These are phyloP conservation scores for Drosophila dunni DNA, from an alignment of 1,140 invertebrate species.

Conservation along the genomic window DNA sequence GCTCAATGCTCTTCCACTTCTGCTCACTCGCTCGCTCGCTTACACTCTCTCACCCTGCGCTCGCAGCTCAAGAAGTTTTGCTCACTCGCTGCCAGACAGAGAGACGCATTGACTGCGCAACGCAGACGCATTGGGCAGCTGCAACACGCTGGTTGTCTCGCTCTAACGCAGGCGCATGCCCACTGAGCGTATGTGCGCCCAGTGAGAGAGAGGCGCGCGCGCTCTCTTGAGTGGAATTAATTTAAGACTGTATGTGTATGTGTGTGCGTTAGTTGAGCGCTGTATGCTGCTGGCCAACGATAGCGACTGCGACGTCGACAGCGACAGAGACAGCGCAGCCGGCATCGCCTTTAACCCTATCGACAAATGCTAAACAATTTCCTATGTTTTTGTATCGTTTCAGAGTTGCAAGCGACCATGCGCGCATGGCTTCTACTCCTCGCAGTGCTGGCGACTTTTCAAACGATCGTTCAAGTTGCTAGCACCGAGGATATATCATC, in stretches of 20 bases:
- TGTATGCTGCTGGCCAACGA: not conserved
- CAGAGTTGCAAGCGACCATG: conserved; percentile 86
- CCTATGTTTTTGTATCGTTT: conserved; percentile 83
- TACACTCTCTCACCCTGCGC: not conserved
- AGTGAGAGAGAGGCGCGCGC: conserved; percentile 41
- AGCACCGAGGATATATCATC: conserved; percentile 84
- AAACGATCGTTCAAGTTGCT: conserved; percentile 84
- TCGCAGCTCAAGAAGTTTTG: not conserved
- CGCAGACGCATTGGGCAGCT: conserved; percentile 36
- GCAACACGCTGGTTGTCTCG: conserved; percentile 52
- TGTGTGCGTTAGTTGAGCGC: conserved; percentile 16
- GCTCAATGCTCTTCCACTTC: conserved; percentile 16
- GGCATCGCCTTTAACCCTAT: conserved; percentile 70
- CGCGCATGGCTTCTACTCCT: conserved; percentile 85
- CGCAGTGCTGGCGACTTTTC: conserved; percentile 85
- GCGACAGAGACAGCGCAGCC: conserved; percentile 11
- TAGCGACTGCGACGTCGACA: conserved; percentile 8
- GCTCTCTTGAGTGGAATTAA: conserved; percentile 33
- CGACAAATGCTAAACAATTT: conserved; percentile 74
- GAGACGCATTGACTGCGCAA: conserved; percentile 30
- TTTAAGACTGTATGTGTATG: not conserved
- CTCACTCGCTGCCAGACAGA: conserved; percentile 18
- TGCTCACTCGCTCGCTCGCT: conserved; percentile 10
- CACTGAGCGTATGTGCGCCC: not conserved
- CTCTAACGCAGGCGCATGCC: conserved; percentile 54